A percentile compares a stretch with the other conserved stretches of the same genome.
phyloP scores from a whole-genome alignment of 1,140 invertebrate genomes.

The Phthorimaea operculella region DNA sequence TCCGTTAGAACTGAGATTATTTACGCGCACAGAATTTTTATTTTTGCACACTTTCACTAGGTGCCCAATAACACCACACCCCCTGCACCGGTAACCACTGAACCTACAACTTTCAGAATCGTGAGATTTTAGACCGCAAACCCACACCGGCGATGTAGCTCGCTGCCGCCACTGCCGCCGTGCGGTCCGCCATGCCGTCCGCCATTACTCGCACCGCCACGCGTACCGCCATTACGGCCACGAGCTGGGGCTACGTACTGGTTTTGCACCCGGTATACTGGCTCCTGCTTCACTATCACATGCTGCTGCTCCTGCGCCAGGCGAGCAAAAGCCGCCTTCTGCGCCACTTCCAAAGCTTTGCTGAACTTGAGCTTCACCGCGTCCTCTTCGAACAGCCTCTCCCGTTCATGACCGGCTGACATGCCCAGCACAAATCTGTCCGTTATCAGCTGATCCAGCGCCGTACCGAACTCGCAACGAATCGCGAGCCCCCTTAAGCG shows the following conservation, averaged over 20 bases:
- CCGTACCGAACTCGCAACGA: constrained; percentile 4
- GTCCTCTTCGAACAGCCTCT: not conserved
- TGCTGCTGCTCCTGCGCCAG: not conserved
- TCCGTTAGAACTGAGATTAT: not conserved
- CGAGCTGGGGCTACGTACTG: too few species aligned
- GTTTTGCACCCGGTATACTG: not conserved
- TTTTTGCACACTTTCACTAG: not conserved
- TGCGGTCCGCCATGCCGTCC: not conserved
- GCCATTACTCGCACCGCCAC: too few species aligned
- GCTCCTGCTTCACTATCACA: not conserved
- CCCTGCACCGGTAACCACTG: not conserved
- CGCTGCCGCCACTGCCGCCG: not conserved
- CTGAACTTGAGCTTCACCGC: not conserved
- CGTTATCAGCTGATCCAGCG: not conserved
- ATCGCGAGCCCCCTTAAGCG: not conserved
- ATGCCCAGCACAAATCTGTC: not conserved
- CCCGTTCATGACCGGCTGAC: not conserved
- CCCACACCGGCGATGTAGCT: not conserved
- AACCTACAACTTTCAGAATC: not conserved
- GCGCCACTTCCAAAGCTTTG: not conserved
- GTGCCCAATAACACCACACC: constrained; percentile 1
- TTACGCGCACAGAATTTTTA: not conserved
- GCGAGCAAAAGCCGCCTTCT: not conserved
- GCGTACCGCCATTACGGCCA: too few species aligned
- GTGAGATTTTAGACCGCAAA: not conserved